Conservation (phyloP, 2,797 vertebrate species). For the Alcedo quadribrachys region DNA sequence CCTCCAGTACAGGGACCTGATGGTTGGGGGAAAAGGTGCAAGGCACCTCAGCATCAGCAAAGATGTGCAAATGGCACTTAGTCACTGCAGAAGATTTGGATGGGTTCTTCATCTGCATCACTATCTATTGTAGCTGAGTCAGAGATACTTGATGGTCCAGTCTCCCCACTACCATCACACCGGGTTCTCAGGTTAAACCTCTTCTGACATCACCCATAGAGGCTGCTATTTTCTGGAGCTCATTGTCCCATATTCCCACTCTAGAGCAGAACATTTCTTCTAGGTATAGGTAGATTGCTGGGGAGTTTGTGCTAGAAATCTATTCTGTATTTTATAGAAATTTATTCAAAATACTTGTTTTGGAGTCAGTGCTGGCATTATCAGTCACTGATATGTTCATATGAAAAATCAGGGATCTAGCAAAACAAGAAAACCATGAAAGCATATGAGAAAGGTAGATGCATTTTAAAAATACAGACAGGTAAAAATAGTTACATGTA, state of each 20-base stretch:
- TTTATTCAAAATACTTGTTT: not conserved
- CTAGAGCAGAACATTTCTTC: rapidly evolving
- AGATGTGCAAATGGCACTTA: not conserved
- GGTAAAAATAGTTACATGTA: not conserved
- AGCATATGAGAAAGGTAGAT: not conserved
- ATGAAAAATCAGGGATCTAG: not conserved
- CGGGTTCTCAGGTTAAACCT: not conserved
- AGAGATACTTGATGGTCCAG: not conserved
- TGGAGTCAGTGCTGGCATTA: not conserved
- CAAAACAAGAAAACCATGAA: not conserved
- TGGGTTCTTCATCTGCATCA: not conserved
- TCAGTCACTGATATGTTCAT: rapidly evolving
- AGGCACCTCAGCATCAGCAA: not conserved
- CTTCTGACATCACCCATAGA: not conserved
- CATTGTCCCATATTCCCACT: not conserved
- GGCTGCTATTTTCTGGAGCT: not conserved
- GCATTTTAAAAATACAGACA: not conserved
- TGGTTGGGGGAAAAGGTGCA: not conserved
- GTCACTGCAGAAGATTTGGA: not conserved
- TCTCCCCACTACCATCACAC: not conserved
- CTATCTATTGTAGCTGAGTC: not conserved
- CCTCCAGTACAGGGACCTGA: not conserved
- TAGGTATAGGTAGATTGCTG: not conserved
- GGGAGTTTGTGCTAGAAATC: not conserved
- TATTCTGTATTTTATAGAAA: not conserved